Evolutionary conservation across 2,113 vertebrate species (phyloP), one percentile per base, ranked within the genome.

Genomic region (Labeo rohita): DNA sequence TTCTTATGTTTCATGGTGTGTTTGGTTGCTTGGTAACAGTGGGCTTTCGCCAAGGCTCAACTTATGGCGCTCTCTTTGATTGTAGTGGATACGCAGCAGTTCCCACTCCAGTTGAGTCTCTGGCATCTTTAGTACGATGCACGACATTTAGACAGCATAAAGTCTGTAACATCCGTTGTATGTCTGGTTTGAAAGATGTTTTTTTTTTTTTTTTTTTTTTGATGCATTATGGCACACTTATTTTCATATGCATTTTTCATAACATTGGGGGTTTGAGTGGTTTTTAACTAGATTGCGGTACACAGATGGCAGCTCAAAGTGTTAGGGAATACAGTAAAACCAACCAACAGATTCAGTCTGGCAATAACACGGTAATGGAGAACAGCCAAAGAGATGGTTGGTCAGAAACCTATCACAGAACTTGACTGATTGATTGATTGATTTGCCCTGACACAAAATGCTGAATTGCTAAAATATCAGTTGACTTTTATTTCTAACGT

Each of bases 21-120:
- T 89, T 83, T 43, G 78, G 88, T 87, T 87, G 88, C 88, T 80
- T 83, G 85, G 88, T 87, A 87, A 89, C 88, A 89, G 73, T 74
- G 85, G 50, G 70, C 87, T 85, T 85, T 89, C 68, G 56, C 59
- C 79, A 50, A 49, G 36, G 59, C 77, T 87, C 39, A 84, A 73
- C 39, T 78, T 70, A 89, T 70, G 63, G 66, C n/a, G 36, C 50
- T 28, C 39, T 80, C 86, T 89, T 36, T 61, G 83, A 85, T 56
- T 87, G 63, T 47, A 65, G 36, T 52, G 49, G 72, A 52, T 68
- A 12, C 1, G 2, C 75, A 63, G 49, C 68, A 84, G 39, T 80
- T 82, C 9, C 2, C 47, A 52, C 6, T 36, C 68, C 9, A 68
- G 47, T 13, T 82, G 47, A 68, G 18, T 52, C 65, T 52, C 39